Conservation (phyloP, 2,797 vertebrate genomes). For the Pantherophis alleghaniensis region DNA sequence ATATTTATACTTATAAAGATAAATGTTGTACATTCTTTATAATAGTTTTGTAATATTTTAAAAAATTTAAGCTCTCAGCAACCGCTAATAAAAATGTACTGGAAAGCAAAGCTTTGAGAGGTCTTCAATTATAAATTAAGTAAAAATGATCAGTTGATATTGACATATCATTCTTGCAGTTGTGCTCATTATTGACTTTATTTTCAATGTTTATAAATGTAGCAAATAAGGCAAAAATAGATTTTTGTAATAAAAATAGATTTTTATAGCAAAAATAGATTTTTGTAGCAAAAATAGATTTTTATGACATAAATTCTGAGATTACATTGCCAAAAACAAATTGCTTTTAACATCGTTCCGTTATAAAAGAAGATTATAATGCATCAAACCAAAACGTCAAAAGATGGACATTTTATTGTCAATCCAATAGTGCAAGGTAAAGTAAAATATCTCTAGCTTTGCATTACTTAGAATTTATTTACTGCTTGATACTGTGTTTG, state of each 20-base stretch:
- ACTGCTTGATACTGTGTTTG: neutral
- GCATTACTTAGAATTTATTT: slow-evolving; percentile 41
- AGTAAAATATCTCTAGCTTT: slow-evolving; percentile 9
- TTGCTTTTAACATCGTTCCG: slow-evolving; percentile 38
- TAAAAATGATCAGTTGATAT: slow-evolving; percentile 39
- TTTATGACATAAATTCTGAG: slow-evolving; percentile 43
- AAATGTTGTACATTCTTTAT: slow-evolving; percentile 51
- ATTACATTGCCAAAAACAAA: slow-evolving; percentile 45
- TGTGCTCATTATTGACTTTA: slow-evolving; percentile 41
- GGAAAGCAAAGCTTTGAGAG: slow-evolving; percentile 50
- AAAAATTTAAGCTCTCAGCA: slow-evolving; percentile 55
- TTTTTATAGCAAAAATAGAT: slow-evolving; percentile 43
- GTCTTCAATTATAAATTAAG: slow-evolving; percentile 55
- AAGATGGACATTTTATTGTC: slow-evolving; percentile 39
- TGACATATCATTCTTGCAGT: slow-evolving; percentile 45
- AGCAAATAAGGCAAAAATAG: slow-evolving; percentile 44
- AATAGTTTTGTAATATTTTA: slow-evolving; percentile 57
- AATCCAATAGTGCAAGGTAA: slow-evolving; percentile 44
- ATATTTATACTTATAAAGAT: neutral
- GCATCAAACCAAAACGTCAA: slow-evolving; percentile 46
- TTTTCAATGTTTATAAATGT: slow-evolving; percentile 52
- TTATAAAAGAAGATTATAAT: slow-evolving; percentile 30
- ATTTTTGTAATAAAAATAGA: slow-evolving; percentile 6
- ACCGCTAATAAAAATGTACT: slow-evolving; percentile 38
- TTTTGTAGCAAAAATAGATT: slow-evolving; percentile 49